Evolutionary conservation across 2,888 invertebrate genomes (phyloP).

Genomic region (Cephus runcator): DNA sequence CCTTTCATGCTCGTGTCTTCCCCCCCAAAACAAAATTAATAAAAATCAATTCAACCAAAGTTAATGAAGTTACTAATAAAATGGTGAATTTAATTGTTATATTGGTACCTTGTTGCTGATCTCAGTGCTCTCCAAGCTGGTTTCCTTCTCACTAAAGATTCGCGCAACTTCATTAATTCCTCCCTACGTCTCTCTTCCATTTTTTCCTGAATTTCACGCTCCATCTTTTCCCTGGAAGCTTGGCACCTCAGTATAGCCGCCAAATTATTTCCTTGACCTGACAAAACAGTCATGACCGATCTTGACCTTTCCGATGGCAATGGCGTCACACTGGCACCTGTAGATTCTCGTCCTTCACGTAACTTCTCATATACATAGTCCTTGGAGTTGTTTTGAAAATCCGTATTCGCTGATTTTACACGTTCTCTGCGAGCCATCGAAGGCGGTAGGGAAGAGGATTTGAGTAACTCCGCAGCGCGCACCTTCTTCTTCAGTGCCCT

Average conservation of each 20-base stretch:
- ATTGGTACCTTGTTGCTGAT: slow-evolving; percentile 52
- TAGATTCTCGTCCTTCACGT: slow-evolving; percentile 17
- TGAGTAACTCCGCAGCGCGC: slow-evolving; percentile 76
- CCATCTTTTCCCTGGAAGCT: slow-evolving; percentile 69
- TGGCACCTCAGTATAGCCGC: slow-evolving; percentile 73
- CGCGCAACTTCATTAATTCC: slow-evolving; percentile 71
- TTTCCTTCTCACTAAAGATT: slow-evolving; percentile 71
- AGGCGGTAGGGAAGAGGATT: slow-evolving; percentile 74
- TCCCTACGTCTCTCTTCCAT: slow-evolving; percentile 72
- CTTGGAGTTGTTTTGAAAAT: slow-evolving; percentile 31
- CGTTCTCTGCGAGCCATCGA: slow-evolving; percentile 75
- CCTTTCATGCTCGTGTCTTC: slow-evolving; percentile 69
- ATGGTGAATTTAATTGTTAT: background rate
- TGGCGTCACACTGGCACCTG: slow-evolving; percentile 38
- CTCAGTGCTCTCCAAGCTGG: slow-evolving; percentile 78
- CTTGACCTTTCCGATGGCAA: slow-evolving; percentile 52
- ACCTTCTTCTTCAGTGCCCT: slow-evolving; percentile 76
- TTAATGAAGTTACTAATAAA: background rate
- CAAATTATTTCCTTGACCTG: slow-evolving; percentile 67
- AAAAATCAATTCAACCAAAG: background rate
- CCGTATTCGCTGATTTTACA: slow-evolving; percentile 38
- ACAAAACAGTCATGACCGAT: slow-evolving; percentile 44
- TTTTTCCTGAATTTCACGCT: slow-evolving; percentile 71
- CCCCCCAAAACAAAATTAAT: background rate
- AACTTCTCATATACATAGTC: slow-evolving; percentile 20